These are phyloP conservation scores for Dioctria rufipes DNA, from an alignment of 2,888 invertebrate genomes.

Conservation along the genomic window DNA sequence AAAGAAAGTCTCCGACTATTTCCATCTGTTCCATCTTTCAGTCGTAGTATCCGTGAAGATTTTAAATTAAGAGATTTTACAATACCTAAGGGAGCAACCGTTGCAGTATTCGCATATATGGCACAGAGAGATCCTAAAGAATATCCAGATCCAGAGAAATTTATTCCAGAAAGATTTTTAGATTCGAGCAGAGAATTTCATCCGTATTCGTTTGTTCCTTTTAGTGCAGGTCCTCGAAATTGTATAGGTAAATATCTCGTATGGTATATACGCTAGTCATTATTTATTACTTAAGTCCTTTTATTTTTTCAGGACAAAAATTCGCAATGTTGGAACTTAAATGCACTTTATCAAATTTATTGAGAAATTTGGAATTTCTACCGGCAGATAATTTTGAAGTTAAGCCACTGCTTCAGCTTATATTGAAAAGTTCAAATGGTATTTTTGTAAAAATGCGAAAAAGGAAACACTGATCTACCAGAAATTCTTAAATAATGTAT, in stretches of 20 bases:
- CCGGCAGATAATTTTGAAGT: slow-evolving; percentile 65
- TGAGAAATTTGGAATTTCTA: slow-evolving; percentile 67
- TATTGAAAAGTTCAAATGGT: slow-evolving; percentile 69
- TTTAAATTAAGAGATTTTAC: slow-evolving; percentile 68
- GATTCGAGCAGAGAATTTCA: slow-evolving; percentile 64
- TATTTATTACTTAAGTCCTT: not conserved
- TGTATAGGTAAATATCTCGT: slow-evolving; percentile 63
- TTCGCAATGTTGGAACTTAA: slow-evolving; percentile 70
- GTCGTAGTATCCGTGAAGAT: slow-evolving; percentile 71
- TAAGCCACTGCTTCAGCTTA: slow-evolving; percentile 65
- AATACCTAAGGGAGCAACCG: slow-evolving; percentile 70
- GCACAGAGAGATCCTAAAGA: slow-evolving; percentile 71
- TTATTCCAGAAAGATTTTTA: slow-evolving; percentile 68
- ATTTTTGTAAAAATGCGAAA: slow-evolving; percentile 65
- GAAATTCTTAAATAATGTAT: too few relatives aligned
- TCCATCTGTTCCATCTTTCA: slow-evolving; percentile 73
- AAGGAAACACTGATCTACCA: slow-evolving; percentile 56
- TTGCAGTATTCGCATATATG: slow-evolving; percentile 70
- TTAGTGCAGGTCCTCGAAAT: slow-evolving; percentile 69
- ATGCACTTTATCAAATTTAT: slow-evolving; percentile 65
- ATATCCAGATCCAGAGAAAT: slow-evolving; percentile 72
- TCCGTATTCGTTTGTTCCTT: slow-evolving; percentile 68
- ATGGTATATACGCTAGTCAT: not conserved
- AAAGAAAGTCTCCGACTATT: slow-evolving; percentile 75
- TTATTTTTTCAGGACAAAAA: slow-evolving; percentile 66